Evolutionary conservation across 2,797 vertebrate species (phyloP).

Genomic region (Fratercula arctica): DNA sequence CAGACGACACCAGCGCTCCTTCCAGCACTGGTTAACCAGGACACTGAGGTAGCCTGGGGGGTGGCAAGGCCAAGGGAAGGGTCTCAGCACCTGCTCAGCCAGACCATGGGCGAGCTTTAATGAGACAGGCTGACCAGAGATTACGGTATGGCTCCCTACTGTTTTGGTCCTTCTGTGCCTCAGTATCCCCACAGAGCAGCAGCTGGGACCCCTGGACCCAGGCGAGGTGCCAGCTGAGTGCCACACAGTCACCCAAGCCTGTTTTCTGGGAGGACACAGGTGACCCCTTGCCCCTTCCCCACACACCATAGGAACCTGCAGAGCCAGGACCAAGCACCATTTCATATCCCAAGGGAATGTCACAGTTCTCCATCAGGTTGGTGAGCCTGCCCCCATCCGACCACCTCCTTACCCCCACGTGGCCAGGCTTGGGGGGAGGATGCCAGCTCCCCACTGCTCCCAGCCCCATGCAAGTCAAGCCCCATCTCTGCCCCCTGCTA

Average conservation of each 20-base stretch:
- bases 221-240: not conserved
- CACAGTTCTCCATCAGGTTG: not conserved
- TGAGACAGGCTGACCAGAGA: not conserved
- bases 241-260: not conserved
- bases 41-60: constrained; percentile 87
- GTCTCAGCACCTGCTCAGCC: not conserved
- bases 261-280: not conserved
- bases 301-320: not conserved
- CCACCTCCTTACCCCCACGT: rapidly evolving
- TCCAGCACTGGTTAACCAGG: constrained; percentile 91
- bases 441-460: not conserved
- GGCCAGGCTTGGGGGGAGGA: not conserved
- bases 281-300: not conserved
- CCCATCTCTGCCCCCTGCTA: rapidly evolving
- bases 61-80: not conserved
- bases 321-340: not conserved
- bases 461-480: rapidly evolving
- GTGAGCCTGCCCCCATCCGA: not conserved
- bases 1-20: constrained; percentile 93
- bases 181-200: not conserved
- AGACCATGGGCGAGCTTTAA: not conserved
- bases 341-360: not conserved
- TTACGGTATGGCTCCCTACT: not conserved
- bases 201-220: not conserved
- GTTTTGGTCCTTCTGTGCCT: not conserved